These are phyloP conservation scores for Phalacrocorax aristotelis DNA, from an alignment of 2,113 vertebrate genomes.

Conservation along the genomic window DNA sequence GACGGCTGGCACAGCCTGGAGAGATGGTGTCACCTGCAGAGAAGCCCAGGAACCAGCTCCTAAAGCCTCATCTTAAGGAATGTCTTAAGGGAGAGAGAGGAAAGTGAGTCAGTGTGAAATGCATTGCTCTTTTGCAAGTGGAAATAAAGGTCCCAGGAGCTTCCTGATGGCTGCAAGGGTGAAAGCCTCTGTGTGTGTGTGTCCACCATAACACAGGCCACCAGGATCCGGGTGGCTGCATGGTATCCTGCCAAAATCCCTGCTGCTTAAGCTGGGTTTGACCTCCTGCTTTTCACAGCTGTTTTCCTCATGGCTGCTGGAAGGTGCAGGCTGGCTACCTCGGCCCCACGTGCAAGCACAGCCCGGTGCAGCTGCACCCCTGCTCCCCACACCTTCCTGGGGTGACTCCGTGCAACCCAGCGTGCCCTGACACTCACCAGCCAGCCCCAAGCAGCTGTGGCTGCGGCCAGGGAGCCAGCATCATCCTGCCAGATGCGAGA, in stretches of 20 bases:
- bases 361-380: background rate
- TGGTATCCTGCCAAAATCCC: background rate
- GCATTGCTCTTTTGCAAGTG: background rate
- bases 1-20: background rate
- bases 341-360: accelerated
- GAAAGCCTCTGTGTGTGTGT: background rate
- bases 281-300: background rate
- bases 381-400: background rate
- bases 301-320: background rate
- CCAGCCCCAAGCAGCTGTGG: accelerated
- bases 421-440: accelerated
- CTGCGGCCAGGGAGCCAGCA: accelerated
- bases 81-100: background rate
- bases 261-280: background rate
- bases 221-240: accelerated
- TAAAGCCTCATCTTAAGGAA: background rate
- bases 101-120: background rate
- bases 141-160: background rate
- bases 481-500: background rate
- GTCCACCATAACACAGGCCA: accelerated
- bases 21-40: background rate
- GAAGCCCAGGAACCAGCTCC: background rate
- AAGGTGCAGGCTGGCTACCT: background rate
- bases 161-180: background rate
- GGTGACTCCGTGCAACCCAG: accelerated